A percentile compares a stretch with the other conserved stretches of the same genome.
Conservation (phyloP, 2,888 invertebrate species). For the Luperina nickerlii region DNA sequence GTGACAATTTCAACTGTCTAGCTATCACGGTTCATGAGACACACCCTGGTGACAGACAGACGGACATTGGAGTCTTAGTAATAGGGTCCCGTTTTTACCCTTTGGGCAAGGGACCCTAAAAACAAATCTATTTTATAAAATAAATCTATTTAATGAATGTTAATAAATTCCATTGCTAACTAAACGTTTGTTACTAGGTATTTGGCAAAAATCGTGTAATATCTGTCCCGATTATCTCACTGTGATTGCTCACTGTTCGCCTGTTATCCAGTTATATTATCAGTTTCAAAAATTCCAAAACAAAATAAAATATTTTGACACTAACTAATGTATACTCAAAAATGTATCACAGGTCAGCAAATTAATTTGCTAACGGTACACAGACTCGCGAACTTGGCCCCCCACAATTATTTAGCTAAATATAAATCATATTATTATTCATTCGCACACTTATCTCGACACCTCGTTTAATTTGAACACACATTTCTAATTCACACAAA, state of each 20-base stretch:
- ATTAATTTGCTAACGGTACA: constrained; percentile 54
- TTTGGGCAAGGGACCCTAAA: no score
- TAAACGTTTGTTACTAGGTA: not conserved
- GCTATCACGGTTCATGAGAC: no score
- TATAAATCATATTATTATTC: constrained; percentile 28
- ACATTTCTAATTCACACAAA: constrained; percentile 22
- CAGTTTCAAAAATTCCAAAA: not conserved
- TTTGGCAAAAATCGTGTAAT: no score
- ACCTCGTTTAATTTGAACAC: constrained; percentile 35
- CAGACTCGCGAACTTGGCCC: constrained; percentile 29
- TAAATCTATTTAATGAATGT: no score
- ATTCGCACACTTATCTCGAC: constrained; percentile 49
- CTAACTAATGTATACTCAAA: constrained; percentile 30
- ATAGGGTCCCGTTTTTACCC: no score
- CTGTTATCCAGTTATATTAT: not conserved
- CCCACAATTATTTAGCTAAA: constrained; percentile 36
- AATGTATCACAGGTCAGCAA: constrained; percentile 41
- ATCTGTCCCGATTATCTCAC: not conserved
- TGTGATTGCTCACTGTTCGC: not conserved
- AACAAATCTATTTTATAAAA: not conserved
- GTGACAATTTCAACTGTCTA: no score
- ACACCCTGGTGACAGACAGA: no score
- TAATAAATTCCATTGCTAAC: not conserved
- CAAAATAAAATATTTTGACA: constrained; percentile 19
- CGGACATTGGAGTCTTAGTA: no score